Percentiles rank a stretch among this genome's conserved stretches.
These are phyloP conservation scores for Chunga burmeisteri DNA, from an alignment of 2,113 vertebrate species.

Conservation along the genomic window DNA sequence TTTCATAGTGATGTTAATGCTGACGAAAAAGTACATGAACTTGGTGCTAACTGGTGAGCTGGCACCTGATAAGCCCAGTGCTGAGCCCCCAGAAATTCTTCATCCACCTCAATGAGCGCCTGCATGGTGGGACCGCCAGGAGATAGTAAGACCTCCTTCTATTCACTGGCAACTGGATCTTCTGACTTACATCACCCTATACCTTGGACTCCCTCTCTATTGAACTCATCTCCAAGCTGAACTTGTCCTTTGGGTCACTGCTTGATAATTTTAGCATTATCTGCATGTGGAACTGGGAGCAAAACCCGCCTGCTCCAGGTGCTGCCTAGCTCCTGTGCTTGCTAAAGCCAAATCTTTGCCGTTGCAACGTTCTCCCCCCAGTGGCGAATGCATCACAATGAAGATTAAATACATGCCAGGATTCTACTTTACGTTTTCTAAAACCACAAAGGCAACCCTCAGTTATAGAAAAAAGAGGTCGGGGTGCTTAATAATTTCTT, in stretches of 20 bases:
- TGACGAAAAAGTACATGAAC: neutral
- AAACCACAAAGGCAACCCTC: neutral
- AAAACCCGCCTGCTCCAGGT: neutral
- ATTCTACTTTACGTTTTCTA: rapidly evolving
- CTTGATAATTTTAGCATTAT: neutral
- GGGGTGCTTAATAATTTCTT: neutral
- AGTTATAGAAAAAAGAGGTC: neutral
- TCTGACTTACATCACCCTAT: neutral
- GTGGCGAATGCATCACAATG: neutral
- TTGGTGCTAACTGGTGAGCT: neutral
- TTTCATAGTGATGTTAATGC: neutral
- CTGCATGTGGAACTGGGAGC: neutral
- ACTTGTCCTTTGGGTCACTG: neutral
- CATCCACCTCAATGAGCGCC: neutral
- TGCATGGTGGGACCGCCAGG: neutral
- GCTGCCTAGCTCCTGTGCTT: too few relatives aligned
- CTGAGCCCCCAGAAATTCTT: neutral
- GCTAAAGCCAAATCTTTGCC: neutral
- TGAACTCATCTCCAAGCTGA: neutral
- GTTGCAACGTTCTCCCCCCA: rapidly evolving
- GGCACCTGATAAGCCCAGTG: neutral
- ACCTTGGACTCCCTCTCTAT: neutral
- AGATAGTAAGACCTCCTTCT: neutral
- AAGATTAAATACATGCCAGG: neutral
- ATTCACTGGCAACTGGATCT: neutral